Percentiles rank a stretch among this genome's conserved stretches.
Conservation (phyloP, 2,113 vertebrate species). For the Oncorhynchus gorbuscha region DNA sequence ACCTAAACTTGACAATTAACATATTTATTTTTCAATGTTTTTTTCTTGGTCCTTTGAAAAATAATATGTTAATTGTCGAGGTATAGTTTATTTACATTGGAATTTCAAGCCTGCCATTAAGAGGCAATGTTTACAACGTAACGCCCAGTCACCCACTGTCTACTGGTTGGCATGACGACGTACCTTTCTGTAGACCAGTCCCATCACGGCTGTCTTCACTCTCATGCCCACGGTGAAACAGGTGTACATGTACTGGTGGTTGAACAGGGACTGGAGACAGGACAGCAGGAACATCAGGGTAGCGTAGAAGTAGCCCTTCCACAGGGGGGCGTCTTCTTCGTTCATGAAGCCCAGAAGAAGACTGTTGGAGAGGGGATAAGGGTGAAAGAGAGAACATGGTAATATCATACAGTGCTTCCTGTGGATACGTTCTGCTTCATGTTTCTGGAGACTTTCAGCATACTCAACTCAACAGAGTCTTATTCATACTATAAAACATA, state of each 20-base stretch:
- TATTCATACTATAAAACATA: neutral
- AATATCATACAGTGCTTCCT: neutral
- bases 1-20: neutral
- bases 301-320: constrained; percentile 82
- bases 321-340: constrained; percentile 60
- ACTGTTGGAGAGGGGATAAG: constrained; percentile 52
- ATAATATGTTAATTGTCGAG: neutral
- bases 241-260: constrained; percentile 83
- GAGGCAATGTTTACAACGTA: neutral
- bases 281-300: constrained; percentile 76
- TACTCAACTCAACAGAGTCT: neutral
- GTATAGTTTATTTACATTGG: neutral
- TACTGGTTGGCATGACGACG: constrained; percentile 11
- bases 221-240: constrained; percentile 82
- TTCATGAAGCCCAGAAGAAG: constrained; percentile 80
- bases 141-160: neutral
- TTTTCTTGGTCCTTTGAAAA: neutral
- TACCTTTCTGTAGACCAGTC: constrained; percentile 88
- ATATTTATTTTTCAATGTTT: neutral
- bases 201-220: constrained; percentile 79
- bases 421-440: neutral
- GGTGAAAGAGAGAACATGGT: neutral
- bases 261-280: constrained; percentile 81
- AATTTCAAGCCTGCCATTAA: neutral
- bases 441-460: neutral